phyloP scores from a whole-genome alignment of 2,888 invertebrate species.

The Drosophila peninsularis region DNA sequence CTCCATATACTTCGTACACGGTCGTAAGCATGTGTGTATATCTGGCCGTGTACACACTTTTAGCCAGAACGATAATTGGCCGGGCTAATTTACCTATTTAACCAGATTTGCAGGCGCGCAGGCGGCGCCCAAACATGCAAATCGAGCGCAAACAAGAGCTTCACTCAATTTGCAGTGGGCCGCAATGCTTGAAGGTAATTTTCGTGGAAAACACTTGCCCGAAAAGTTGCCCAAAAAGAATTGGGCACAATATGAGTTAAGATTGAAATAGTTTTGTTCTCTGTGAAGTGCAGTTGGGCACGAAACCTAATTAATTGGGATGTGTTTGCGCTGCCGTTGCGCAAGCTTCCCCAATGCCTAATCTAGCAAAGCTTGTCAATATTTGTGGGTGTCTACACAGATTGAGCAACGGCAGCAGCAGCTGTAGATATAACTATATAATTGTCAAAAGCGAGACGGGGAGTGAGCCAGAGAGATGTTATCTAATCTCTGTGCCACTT shows the following conservation, averaged over 20 bases:
- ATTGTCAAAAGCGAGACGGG: slow-evolving; percentile 31
- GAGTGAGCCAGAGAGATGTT: slow-evolving; percentile 14
- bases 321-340: slow-evolving; percentile 20
- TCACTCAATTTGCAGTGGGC: slow-evolving; percentile 41
- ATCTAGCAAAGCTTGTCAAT: slow-evolving; percentile 48
- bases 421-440: slow-evolving; percentile 19
- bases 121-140: slow-evolving; percentile 60
- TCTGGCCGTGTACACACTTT: slow-evolving; percentile 39
- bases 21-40: slow-evolving; percentile 22
- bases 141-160: slow-evolving; percentile 40
- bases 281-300: slow-evolving; percentile 62
- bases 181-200: slow-evolving; percentile 21
- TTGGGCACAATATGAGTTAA: slow-evolving; percentile 18
- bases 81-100: slow-evolving; percentile 74
- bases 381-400: slow-evolving; percentile 36
- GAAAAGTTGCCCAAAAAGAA: slow-evolving; percentile 14
- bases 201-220: slow-evolving; percentile 70
- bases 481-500: slow-evolving; percentile 74
- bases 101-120: slow-evolving; percentile 60
- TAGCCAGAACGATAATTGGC: slow-evolving; percentile 64
- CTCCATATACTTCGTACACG: slow-evolving; percentile 25
- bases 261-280: slow-evolving; percentile 28
- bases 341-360: slow-evolving; percentile 26
- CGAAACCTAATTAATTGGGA: slow-evolving; percentile 47
- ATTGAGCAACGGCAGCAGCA: slow-evolving; percentile 43